These are phyloP conservation scores for Zelleria hepariella DNA, from an alignment of 2,888 invertebrate genomes.

Conservation along the genomic window DNA sequence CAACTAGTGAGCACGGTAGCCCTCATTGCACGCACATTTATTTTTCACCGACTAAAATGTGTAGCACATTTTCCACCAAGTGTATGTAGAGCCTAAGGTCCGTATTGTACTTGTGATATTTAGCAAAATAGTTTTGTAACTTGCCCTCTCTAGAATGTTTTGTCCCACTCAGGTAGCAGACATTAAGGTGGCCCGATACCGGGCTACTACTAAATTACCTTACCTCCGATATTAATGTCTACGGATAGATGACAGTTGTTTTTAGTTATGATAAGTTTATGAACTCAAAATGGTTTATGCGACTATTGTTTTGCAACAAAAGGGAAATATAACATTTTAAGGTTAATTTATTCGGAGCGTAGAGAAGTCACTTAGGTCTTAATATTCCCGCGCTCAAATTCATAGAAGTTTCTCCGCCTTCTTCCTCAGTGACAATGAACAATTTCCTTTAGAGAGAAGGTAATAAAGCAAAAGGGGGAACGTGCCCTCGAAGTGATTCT, in stretches of 20 bases:
- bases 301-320: not conserved
- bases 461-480: conserved; percentile 45
- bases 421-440: not conserved
- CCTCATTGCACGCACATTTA: too few species aligned
- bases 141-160: conserved; percentile 22
- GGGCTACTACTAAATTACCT: not conserved
- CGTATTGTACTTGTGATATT: conserved; percentile 42
- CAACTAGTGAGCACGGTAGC: too few species aligned
- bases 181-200: not conserved
- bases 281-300: not conserved
- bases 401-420: too few species aligned
- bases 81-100: not conserved
- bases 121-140: conserved; percentile 49
- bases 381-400: too few species aligned
- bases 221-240: not conserved
- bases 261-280: not conserved
- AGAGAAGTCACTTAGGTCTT: not conserved
- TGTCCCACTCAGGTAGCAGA: not conserved
- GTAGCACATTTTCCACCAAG: not conserved
- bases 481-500: conserved; percentile 47
- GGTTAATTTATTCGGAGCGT: not conserved
- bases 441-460: conserved; percentile 17
- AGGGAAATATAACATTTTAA: not conserved
- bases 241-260: not conserved
- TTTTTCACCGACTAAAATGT: too few species aligned